These are phyloP conservation scores for Meloidogyne floridensis DNA, from an alignment of 1,140 invertebrate genomes.

Conservation along the genomic window DNA sequence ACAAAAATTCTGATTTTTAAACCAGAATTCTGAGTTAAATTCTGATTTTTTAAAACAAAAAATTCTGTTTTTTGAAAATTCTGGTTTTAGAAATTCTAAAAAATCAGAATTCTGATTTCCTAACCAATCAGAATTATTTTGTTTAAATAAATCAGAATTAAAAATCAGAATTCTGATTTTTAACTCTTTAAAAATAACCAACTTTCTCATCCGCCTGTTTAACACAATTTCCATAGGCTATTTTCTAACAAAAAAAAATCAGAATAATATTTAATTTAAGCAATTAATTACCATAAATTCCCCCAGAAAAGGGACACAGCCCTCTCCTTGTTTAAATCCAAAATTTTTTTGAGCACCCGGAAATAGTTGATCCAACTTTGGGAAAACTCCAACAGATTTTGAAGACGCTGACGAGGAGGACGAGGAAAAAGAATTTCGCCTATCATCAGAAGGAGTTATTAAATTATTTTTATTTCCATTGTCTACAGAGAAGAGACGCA, in stretches of 20 bases:
- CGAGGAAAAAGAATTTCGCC: neutral
- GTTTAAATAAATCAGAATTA: no score
- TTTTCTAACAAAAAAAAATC: conserved; percentile 33
- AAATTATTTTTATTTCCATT: neutral
- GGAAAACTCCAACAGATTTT: conserved; percentile 32
- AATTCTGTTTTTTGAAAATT: neutral
- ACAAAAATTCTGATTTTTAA: neutral
- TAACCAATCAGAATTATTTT: no score
- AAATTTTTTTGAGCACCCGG: conserved; percentile 59
- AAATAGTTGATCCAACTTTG: conserved; percentile 54
- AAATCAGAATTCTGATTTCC: no score
- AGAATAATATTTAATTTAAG: neutral
- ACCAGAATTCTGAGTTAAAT: neutral
- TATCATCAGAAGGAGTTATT: neutral
- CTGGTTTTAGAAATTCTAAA: no score
- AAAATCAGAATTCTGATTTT: neutral
- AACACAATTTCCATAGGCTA: conserved; percentile 64
- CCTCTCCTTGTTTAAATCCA: conserved; percentile 57
- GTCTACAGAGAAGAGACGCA: conserved; percentile 17
- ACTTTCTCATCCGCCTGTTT: conserved; percentile 55
- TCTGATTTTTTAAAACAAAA: neutral
- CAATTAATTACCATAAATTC: conserved; percentile 56
- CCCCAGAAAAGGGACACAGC: conserved; percentile 65
- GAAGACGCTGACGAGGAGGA: neutral
- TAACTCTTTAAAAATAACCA: neutral